Base-by-base conservation (phyloP, 2,113 vertebrate genomes). In the Siphamia tubifer region DNA sequence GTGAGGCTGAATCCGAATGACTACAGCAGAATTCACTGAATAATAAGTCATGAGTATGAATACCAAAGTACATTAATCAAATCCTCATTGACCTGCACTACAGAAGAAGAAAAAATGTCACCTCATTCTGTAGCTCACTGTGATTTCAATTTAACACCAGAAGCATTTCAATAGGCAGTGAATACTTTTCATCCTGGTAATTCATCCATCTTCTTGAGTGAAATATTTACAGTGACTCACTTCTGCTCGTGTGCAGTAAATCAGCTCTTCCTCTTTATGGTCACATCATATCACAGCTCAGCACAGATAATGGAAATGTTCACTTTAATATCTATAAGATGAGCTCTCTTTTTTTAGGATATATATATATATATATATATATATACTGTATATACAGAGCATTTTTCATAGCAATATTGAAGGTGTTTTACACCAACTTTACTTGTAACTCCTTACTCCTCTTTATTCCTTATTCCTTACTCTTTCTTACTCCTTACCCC, bases 21-120 rank as follows among this genome's bases (percentile, higher is more conserved):
- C 40, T 74, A 44, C 47, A 74, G 51, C 34, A 63, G 43, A 78
- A 68, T 76, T 54, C 47, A 76, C 68, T 71, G 60, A 80, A 84
- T 81, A 83, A 83, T 74, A 79, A 76, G 81, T 70, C 48, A 60
- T 16, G 47, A 39, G 63, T 70, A 25, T 64, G 71, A 81, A 68
- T 62, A 24, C 64, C 67, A 82, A 56, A 74, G 62, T 65, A 63
- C 31, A 86, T 75, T 75, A 19, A 75, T 77, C 74, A 80, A 73
- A 74, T 60, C 63, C 49, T 55, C 49, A 64, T 74, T 81, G 74
- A 75, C 71, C 62, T 54, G 42, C 56, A 38, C 11, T 9, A 15
- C n/a, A n/a, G n/a, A n/a, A n/a, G 25, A 49, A 62, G 8, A 20
- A 13, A 17, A 56, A 75, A 61, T 34, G 25, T 65, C 54, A 58